phyloP scores from a whole-genome alignment of 2,888 invertebrate species.

The Pheosia gnoma region DNA sequence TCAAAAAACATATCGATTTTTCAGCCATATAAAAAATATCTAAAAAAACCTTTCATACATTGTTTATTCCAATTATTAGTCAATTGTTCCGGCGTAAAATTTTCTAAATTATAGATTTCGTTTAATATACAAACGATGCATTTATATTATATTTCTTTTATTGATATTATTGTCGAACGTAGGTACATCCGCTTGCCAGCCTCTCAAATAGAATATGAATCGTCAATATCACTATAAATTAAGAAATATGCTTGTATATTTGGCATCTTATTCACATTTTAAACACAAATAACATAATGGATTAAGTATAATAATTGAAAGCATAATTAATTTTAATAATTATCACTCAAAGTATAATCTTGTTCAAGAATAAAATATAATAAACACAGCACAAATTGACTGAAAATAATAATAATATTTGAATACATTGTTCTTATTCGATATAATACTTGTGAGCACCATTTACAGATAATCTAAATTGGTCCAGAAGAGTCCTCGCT shows the following conservation, averaged over 20 bases:
- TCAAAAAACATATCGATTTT: no score
- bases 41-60: no score
- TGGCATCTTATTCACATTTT: slow-evolving; percentile 78
- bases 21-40: no score
- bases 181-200: slow-evolving; percentile 42
- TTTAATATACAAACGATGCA: no score
- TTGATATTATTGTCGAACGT: neutral
- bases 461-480: slow-evolving; percentile 18
- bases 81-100: no score
- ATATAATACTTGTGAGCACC: slow-evolving; percentile 54
- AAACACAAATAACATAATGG: slow-evolving; percentile 37
- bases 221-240: slow-evolving; percentile 52
- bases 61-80: no score
- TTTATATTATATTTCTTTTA: no score
- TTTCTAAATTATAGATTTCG: no score
- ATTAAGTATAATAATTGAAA: slow-evolving; percentile 35
- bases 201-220: slow-evolving; percentile 58
- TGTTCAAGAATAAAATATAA: slow-evolving; percentile 59
- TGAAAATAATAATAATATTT: slow-evolving; percentile 44
- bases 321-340: slow-evolving; percentile 46
- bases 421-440: slow-evolving; percentile 40
- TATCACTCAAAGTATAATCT: slow-evolving; percentile 60
- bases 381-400: slow-evolving; percentile 73
- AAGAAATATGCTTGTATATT: slow-evolving; percentile 68
- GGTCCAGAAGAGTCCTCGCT: slow-evolving; percentile 14